These are phyloP conservation scores for Spheniscus mendiculus DNA, from an alignment of 2,113 vertebrate species.

Conservation along the genomic window DNA sequence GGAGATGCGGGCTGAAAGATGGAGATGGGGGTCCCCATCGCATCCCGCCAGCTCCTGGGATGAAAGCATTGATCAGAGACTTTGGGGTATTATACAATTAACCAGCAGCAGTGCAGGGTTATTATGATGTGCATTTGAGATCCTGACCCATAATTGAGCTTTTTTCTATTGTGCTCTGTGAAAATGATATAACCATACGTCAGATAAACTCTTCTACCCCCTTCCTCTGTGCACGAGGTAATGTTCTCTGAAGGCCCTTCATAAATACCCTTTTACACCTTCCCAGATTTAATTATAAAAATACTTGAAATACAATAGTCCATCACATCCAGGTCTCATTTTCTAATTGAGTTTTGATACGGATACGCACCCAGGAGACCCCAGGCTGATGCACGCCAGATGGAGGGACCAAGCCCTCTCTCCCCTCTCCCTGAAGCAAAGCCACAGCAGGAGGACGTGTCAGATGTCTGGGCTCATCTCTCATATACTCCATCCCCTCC, in stretches of 20 bases:
- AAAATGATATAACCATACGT: background rate
- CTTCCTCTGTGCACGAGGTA: background rate
- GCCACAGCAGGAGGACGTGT: background rate
- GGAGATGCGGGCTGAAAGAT: background rate
- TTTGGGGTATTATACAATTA: rapidly evolving
- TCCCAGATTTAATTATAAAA: conserved; percentile 6
- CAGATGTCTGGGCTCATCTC: background rate
- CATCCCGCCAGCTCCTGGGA: background rate
- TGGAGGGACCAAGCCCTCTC: background rate
- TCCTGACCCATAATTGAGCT: background rate
- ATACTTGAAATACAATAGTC: conserved; percentile 13
- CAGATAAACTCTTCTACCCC: background rate
- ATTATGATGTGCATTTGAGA: background rate
- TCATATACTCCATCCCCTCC: background rate
- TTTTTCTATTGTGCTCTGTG: background rate
- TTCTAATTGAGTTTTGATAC: conserved; percentile 28
- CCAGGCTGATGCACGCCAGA: background rate
- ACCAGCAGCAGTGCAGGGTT: background rate
- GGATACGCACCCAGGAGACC: background rate
- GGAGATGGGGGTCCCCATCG: background rate
- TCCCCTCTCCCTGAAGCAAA: background rate
- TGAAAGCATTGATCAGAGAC: background rate
- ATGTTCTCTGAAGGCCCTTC: background rate
- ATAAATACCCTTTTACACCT: background rate
- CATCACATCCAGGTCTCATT: background rate